Evolutionary conservation across 1,140 invertebrate genomes (phyloP), one percentile per base, ranked within the genome.

Genomic region (Ceratina australensis): DNA sequence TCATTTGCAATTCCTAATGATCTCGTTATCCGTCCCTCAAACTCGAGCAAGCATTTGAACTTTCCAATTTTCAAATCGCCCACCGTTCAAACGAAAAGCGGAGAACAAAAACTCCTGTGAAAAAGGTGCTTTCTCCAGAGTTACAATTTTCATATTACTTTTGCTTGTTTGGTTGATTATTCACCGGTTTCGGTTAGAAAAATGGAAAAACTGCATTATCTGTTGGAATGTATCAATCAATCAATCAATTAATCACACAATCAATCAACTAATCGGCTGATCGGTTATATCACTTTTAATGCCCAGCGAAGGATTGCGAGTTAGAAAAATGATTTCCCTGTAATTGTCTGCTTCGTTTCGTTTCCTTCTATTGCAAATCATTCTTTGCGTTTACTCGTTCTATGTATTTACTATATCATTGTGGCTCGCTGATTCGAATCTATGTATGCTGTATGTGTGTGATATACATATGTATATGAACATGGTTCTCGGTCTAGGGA

Each of bases 271-370:
- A 65, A 78, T 78, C 49, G 76, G 68, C 69, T 72, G 76, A 63
- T 77, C 68, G 69, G 69, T 75, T 33, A 69, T 67, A 74, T 79
- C 64, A 74, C 78, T 82, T 83, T 90, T 91, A 92, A 91, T 92
- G 91, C 91, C 91, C 91, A 92, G 91, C 90, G 89, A 91, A 91
- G 86, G 89, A 86, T 88, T 90, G 86, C 89, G 86, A 90, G 88
- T 89, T 82, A 86, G 67, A 77, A 77, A 71, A 85, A 88, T 87
- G 80, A 86, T 86, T 61, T 77, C 74, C 67, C 74, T 77, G 74
- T 77, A 54, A 77, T 52, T 69, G 49, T 77, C 47, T 74, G 88
- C 83, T 86, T 87, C 82, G 73, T 81, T 80, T 81, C 84, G 79
- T 81, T 86, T 87, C 28, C 75, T 77, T 81, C 67, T 84, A 74